Percentiles rank a stretch among this genome's conserved stretches.
These are phyloP conservation scores for Engystomops pustulosus DNA, from an alignment of 2,113 vertebrate species.

Conservation along the genomic window DNA sequence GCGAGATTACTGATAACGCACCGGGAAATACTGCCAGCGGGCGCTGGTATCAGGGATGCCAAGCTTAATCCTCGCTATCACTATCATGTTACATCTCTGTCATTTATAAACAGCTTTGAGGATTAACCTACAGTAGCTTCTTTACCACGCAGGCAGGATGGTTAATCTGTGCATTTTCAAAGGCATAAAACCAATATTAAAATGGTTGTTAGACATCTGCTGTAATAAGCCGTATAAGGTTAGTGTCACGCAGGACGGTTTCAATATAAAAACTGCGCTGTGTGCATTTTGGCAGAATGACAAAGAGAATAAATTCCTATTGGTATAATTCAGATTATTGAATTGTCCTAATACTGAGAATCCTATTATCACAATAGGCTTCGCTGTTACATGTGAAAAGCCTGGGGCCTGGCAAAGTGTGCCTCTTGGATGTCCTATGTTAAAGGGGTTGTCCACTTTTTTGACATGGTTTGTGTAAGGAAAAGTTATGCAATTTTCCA, in stretches of 20 bases:
- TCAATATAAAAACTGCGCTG: neutral
- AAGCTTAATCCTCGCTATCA: conserved; percentile 51
- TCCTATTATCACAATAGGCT: too few relatives aligned
- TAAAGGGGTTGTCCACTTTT: too few relatives aligned
- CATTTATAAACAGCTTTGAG: conserved; percentile 56
- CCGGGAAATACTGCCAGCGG: conserved; percentile 23
- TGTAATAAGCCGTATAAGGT: neutral
- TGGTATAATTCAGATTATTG: too few relatives aligned
- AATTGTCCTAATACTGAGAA: too few relatives aligned
- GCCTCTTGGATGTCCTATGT: too few relatives aligned
- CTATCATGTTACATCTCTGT: conserved; percentile 55
- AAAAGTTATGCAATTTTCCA: too few relatives aligned
- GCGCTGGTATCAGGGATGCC: conserved; percentile 17
- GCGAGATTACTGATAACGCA: conserved; percentile 52
- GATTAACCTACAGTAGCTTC: conserved; percentile 46
- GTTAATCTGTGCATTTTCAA: neutral
- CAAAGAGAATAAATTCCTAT: too few relatives aligned
- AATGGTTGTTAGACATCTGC: neutral
- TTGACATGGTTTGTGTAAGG: too few relatives aligned
- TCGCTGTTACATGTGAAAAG: too few relatives aligned
- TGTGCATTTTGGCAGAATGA: neutral
- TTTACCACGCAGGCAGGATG: neutral
- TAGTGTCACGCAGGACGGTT: neutral
- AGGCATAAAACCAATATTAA: neutral
- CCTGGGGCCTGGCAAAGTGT: too few relatives aligned